Percentiles rank a stretch among this genome's conserved stretches.
These are phyloP conservation scores for Fissipunctia ypsillon DNA, from an alignment of 2,888 invertebrate genomes.

Conservation along the genomic window DNA sequence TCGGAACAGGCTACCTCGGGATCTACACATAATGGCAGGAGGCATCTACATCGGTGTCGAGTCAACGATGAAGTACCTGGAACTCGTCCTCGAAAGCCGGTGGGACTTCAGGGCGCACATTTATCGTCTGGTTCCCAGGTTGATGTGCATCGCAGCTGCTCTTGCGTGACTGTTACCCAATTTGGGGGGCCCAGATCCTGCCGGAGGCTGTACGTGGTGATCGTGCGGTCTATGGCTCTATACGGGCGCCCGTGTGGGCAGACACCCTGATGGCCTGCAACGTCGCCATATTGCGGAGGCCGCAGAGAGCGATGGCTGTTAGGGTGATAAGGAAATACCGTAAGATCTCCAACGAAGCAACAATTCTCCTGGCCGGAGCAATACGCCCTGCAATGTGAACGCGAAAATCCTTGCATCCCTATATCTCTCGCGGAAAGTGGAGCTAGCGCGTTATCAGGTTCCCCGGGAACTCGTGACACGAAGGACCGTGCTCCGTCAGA, in stretches of 20 bases:
- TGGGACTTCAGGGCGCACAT: neutral
- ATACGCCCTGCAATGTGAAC: neutral
- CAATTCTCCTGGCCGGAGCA: neutral
- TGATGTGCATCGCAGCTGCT: neutral
- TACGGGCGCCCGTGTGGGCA: no score
- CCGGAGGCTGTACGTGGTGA: no score
- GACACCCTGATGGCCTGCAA: neutral
- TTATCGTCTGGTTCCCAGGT: neutral
- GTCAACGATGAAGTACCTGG: no score
- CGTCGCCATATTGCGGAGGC: neutral
- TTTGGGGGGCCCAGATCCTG: neutral
- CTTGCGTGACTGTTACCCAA: neutral
- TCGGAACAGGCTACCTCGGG: neutral
- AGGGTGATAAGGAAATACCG: neutral
- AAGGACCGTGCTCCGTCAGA: neutral
- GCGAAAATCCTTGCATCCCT: neutral
- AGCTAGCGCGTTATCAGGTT: no score
- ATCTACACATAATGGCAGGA: neutral
- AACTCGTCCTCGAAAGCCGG: neutral
- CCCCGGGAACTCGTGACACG: neutral
- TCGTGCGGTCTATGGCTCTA: no score
- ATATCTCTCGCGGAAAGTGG: neutral
- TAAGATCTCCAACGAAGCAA: neutral
- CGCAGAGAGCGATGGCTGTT: constrained; percentile 1
- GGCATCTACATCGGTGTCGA: no score